Evolutionary conservation across 2,797 vertebrate genomes (phyloP).

Genomic region (Balearica regulorum): DNA sequence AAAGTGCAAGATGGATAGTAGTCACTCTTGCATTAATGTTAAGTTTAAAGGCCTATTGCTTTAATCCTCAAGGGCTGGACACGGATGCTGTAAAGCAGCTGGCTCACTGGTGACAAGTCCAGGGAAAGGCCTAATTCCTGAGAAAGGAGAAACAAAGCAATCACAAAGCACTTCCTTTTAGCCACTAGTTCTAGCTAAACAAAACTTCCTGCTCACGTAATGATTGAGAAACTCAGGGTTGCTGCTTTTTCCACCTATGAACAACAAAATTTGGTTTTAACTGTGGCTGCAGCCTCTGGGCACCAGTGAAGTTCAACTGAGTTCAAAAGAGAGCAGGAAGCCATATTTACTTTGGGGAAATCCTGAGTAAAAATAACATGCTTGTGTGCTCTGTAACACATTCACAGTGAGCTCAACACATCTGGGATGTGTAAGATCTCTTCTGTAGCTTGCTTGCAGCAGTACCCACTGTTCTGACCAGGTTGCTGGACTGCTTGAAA

Average conservation of each 20-base stretch:
- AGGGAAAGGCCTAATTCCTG: not conserved
- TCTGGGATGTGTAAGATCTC: not conserved
- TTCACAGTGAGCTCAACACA: not conserved
- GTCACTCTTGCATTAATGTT: not conserved
- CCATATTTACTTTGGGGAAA: not conserved
- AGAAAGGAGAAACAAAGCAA: not conserved
- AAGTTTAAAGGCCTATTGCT: not conserved
- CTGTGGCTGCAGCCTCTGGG: not conserved
- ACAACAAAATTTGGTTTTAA: not conserved
- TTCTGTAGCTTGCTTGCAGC: not conserved
- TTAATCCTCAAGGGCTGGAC: not conserved
- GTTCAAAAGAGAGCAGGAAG: not conserved
- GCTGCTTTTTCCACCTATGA: not conserved
- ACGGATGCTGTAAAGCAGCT: not conserved
- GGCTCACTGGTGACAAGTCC: not conserved
- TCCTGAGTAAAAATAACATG: not conserved
- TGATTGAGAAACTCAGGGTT: rapidly evolving
- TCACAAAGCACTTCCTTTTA: not conserved
- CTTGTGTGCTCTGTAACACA: not conserved
- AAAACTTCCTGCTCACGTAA: not conserved
- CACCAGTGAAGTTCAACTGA: not conserved
- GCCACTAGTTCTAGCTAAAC: not conserved
- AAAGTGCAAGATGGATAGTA: not conserved
- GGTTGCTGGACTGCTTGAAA: not conserved
- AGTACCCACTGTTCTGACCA: not conserved